Evolutionary conservation across 2,797 vertebrate genomes (phyloP).

Genomic region (Valencia hispanica): DNA sequence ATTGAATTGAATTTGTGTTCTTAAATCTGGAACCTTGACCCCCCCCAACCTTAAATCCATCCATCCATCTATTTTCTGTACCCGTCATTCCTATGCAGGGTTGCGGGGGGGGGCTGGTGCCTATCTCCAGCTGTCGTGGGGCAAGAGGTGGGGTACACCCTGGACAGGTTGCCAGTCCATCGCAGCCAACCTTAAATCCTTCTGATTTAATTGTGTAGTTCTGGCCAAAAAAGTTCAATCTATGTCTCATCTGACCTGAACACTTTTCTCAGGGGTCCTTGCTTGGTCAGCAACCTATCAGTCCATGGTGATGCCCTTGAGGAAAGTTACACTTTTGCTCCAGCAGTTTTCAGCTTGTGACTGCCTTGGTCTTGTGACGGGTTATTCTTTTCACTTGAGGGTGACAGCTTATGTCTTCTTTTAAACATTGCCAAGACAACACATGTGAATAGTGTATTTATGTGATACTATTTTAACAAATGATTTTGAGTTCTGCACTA

Average conservation of each 20-base stretch:
- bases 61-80: too few relatives aligned
- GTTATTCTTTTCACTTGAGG: neutral
- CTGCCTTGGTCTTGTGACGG: neutral
- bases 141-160: too few relatives aligned
- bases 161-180: too few relatives aligned
- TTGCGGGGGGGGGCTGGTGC: too few relatives aligned
- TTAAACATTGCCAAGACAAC: neutral
- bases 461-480: neutral
- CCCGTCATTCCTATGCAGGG: too few relatives aligned
- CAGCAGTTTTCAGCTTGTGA: neutral
- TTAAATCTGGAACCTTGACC: neutral
- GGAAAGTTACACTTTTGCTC: neutral
- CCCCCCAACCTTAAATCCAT: neutral
- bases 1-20: too few relatives aligned
- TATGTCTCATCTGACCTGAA: neutral
- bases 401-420: neutral
- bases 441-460: neutral
- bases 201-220: neutral
- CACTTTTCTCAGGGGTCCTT: neutral
- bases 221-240: neutral
- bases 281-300: neutral
- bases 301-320: neutral
- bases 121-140: too few relatives aligned
- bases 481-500: neutral
- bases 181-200: neutral